These are phyloP conservation scores for Rousettus leschenaultii DNA, from an alignment of 2,113 vertebrate species.

Conservation along the genomic window DNA sequence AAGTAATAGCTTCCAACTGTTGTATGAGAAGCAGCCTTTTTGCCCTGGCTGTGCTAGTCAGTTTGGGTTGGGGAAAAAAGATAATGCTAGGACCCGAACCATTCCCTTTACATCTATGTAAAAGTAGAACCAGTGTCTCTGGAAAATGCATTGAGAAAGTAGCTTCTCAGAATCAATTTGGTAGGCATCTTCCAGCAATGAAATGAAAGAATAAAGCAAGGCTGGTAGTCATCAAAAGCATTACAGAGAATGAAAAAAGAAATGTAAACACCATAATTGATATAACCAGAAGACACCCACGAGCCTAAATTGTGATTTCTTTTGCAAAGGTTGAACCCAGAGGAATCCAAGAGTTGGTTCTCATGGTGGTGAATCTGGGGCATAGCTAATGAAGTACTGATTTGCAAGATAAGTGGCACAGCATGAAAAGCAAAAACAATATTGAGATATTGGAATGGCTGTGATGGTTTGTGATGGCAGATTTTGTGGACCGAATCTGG, in stretches of 20 bases:
- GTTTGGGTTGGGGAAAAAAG: not conserved
- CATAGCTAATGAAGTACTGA: not conserved
- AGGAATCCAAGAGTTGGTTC: not conserved
- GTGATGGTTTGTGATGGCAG: not conserved
- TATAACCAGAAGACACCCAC: not conserved
- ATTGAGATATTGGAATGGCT: not conserved
- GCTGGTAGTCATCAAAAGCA: not conserved
- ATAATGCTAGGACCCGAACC: not conserved
- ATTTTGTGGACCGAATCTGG: not conserved
- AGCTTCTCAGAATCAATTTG: not conserved
- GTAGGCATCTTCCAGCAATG: not conserved
- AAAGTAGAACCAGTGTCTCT: not conserved
- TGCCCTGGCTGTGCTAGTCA: not conserved
- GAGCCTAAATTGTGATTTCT: not conserved
- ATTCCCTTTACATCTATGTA: not conserved
- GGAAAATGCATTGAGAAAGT: not conserved
- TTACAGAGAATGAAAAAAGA: not conserved
- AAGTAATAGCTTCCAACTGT: constrained; percentile 53
- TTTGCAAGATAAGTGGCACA: not conserved
- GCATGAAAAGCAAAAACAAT: not conserved
- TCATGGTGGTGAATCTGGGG: not conserved
- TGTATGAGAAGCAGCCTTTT: not conserved
- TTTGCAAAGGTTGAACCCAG: not conserved
- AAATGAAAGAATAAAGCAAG: not conserved
- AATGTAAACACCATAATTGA: not conserved